Percentiles rank a stretch among this genome's conserved stretches.
phyloP scores from a whole-genome alignment of 1,140 invertebrate species.

The Teleopsis dalmanni region DNA sequence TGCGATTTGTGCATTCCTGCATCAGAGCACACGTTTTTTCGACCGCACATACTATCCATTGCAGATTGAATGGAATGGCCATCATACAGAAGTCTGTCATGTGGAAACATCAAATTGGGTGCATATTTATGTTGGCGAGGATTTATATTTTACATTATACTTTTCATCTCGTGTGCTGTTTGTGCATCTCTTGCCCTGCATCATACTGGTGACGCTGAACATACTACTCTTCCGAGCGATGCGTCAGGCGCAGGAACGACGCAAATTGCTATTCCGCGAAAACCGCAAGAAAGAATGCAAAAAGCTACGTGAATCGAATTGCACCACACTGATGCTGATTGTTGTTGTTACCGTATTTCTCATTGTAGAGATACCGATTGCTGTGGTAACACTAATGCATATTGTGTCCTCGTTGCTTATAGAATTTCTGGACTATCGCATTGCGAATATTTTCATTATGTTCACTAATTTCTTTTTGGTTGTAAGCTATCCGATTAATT shows the following conservation, averaged over 20 bases:
- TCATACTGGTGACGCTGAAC: slow-evolving; percentile 82
- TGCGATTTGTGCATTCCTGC: slow-evolving; percentile 63
- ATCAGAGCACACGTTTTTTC: slow-evolving; percentile 72
- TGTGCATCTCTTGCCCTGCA: slow-evolving; percentile 83
- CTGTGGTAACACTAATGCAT: slow-evolving; percentile 77
- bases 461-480: slow-evolving; percentile 89
- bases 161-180: slow-evolving; percentile 82
- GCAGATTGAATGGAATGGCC: slow-evolving; percentile 55
- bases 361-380: slow-evolving; percentile 83
- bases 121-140: slow-evolving; percentile 51
- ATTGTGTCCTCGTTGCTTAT: slow-evolving; percentile 68
- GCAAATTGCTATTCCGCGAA: slow-evolving; percentile 74
- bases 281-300: slow-evolving; percentile 78
- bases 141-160: slow-evolving; percentile 73
- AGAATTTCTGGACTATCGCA: slow-evolving; percentile 67
- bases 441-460: slow-evolving; percentile 76
- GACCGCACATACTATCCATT: slow-evolving; percentile 50
- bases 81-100: slow-evolving; percentile 53
- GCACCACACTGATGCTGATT: slow-evolving; percentile 91
- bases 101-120: slow-evolving; percentile 59
- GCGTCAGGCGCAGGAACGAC: slow-evolving; percentile 68
- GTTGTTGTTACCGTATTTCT: slow-evolving; percentile 88
- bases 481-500: slow-evolving; percentile 86
- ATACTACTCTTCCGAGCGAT: slow-evolving; percentile 78
- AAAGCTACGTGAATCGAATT: slow-evolving; percentile 77